Evolutionary conservation across 2,113 vertebrate species (phyloP), one percentile per base, ranked within the genome.

Genomic region (Notothenia coriiceps): DNA sequence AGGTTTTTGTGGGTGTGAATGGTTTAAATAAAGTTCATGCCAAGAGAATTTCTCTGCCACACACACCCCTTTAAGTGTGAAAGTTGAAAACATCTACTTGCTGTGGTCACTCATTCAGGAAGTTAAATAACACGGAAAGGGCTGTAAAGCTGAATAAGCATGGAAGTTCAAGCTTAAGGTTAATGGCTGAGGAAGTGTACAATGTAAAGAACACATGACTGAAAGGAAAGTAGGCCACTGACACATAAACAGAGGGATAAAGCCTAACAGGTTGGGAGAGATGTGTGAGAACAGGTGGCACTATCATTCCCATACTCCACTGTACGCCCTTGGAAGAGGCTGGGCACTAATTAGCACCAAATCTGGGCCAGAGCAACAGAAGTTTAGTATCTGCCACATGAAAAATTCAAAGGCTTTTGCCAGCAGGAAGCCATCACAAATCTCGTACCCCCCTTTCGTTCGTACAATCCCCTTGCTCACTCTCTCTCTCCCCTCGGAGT

Each of bases 291-390:
- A 40, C 92, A 94, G 91, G 91, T 94, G 85, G 81, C 75, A 64
- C 57, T 10, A 56, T 70, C 88, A 60, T 88, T 92, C 85, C 71
- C 74, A 43, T 61, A 76, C 72, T 84, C 62, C 63, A 52, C 40
- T 22, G 54, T 47, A 57, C 68, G 86, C 75, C 84, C 85, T 83
- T 85, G 77, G 91, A 89, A 70, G 82, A 77, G 62, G 60, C 85
- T 25, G 82, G 83, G 74, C 86, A 85, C 87, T 91, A 93, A 94
- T 94, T 93, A 93, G 87, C 80, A 80, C 50, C 80, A 80, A 87
- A 95, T 94, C 85, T 92, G 92, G 93, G 93, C 88, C 91, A 93
- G 70, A 72, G 80, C 75, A 51, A 92, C 90, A 92, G 82, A 90
- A 88, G 88, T 92, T 87, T 85, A 69, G 77, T 73, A 70, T 90